These are phyloP conservation scores for Busseola fusca DNA, from an alignment of 2,888 invertebrate genomes.

Conservation along the genomic window DNA sequence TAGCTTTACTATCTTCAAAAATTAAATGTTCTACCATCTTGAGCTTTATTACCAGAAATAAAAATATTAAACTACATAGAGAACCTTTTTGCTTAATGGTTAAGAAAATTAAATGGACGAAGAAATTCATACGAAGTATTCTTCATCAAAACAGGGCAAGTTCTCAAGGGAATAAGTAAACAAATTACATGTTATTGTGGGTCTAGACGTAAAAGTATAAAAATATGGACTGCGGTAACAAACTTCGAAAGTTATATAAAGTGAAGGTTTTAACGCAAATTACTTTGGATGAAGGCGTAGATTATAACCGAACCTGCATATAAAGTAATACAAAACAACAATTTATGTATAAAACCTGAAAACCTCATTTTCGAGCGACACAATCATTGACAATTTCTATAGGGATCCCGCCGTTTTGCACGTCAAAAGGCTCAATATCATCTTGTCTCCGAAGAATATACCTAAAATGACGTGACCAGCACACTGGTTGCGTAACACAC, in stretches of 20 bases:
- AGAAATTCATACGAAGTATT: constrained; percentile 23
- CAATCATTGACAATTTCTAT: background rate
- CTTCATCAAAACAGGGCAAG: constrained; percentile 44
- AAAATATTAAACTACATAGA: constrained; percentile 38
- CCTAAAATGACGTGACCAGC: background rate
- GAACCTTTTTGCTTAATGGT: constrained; percentile 39
- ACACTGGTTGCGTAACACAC: no score
- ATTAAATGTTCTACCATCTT: constrained; percentile 27
- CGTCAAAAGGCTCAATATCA: background rate
- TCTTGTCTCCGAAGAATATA: background rate
- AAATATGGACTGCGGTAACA: constrained; percentile 20
- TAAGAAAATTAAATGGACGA: constrained; percentile 42
- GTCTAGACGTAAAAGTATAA: constrained; percentile 45
- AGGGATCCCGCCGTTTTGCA: background rate
- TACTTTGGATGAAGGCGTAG: background rate
- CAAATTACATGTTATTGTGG: constrained; percentile 25
- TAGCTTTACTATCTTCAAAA: constrained; percentile 52
- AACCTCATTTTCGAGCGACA: background rate
- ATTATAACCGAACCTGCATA: constrained; percentile 1
- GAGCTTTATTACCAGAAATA: constrained; percentile 44
- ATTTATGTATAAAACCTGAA: constrained; percentile 5
- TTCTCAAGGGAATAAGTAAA: constrained; percentile 36
- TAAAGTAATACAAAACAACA: constrained; percentile 15
- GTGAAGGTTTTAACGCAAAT: constrained; percentile 5
- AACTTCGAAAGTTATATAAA: constrained; percentile 34